Base-by-base conservation (phyloP, 2,113 vertebrate species). In the Natator depressus region DNA sequence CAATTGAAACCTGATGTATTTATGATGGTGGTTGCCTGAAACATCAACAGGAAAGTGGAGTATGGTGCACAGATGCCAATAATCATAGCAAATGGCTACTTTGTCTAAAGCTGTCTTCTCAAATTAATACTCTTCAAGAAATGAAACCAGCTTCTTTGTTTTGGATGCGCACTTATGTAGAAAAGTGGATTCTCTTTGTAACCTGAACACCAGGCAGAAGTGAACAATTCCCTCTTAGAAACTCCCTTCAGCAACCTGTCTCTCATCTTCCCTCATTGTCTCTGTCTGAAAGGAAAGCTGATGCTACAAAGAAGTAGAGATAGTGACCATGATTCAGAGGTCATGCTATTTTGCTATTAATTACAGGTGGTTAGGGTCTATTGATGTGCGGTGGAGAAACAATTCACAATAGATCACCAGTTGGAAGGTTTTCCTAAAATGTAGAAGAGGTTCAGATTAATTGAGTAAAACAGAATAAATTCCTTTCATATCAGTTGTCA, bases 1-100 rank as follows among this genome's bases (percentile, higher is more conserved):
- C 96, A 94, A 69, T 95, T 90, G 57, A 83, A 93, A 96, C 80
- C 82, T 95, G 83, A 69, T 94, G 49, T 84, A 80, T 83, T 91
- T 93, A 88, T 65, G 72, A 49, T 92, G 19, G 31, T 82, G 94
- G 89, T 93, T 82, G 53, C 78, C 91, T 3, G 11, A 87, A 42
- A 82, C 57, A 88, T 83, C 82, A 96, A 95, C 96, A 92, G 47
- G 10, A 76, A 46, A 92, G 29, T 53, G 65, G 96, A 84, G 91
- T 84, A 87, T 91, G 93, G 54, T 80, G 85, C 84, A 54, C 54
- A 89, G 87, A 78, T 65, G 47, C 93, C 94, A 91, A 12, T 96
- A 91, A 90, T 22, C 38, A 27, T 85, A 89, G 47, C 7, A 89
- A 89, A 98, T 82, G 83, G 54, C 93, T 49, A 84, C 89, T 87